Percentiles rank a stretch among this genome's conserved stretches.
Evolutionary conservation across 2,113 vertebrate genomes (phyloP).

Genomic region (Eulemur rufifrons): DNA sequence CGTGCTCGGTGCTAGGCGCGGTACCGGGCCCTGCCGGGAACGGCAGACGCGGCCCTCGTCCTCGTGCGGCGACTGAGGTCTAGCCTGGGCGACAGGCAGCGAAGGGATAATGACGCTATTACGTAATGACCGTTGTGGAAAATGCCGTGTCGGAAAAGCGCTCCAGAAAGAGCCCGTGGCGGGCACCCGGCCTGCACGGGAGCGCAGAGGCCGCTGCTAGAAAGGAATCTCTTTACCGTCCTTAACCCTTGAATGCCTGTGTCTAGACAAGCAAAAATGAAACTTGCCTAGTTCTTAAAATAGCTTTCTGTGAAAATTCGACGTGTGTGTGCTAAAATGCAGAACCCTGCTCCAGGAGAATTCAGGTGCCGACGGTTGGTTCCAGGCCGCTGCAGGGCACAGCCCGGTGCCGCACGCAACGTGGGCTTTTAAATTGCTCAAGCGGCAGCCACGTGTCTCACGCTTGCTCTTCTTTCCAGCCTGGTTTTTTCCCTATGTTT

Average conservation of each 20-base stretch:
- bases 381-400: not conserved
- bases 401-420: not conserved
- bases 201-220: not conserved
- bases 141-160: conserved; percentile 27
- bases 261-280: not conserved
- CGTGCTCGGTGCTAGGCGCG: not conserved
- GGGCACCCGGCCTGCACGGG: too few species aligned
- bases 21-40: not conserved
- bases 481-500: not conserved
- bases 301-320: not conserved
- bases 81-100: not conserved
- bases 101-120: conserved; percentile 38
- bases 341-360: not conserved
- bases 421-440: not conserved
- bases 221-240: not conserved
- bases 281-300: not conserved
- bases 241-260: not conserved
- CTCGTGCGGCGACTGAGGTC: not conserved
- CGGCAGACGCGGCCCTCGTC: not conserved
- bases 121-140: conserved; percentile 50
- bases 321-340: not conserved
- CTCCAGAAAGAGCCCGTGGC: too few species aligned
- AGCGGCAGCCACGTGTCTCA: not conserved
- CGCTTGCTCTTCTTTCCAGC: not conserved
- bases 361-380: not conserved